Base-by-base conservation (phyloP, 2,797 vertebrate genomes). In the Eupleurogrammus muticus region DNA sequence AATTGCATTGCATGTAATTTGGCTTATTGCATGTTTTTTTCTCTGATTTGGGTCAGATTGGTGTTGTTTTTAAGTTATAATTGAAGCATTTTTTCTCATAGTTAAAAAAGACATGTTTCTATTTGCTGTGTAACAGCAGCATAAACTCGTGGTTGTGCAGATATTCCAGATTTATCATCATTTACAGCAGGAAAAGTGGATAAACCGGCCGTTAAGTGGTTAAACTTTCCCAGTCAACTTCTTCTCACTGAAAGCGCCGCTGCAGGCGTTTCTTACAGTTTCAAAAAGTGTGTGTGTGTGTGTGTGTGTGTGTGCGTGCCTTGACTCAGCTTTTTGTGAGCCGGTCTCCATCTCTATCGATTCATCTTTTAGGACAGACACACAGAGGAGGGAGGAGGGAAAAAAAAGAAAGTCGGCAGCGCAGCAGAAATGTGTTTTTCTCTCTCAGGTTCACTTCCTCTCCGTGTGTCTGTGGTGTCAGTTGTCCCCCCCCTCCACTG, bases 261-360 rank as follows among this genome's bases (percentile, higher is more conserved):
- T 10, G 40, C 16, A 8, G 2, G 2, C 16, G n/a, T 5, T 17
- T 0, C 19, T 19, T 28, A 0, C 10, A 17, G 48, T 42, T 21
- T 24, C 24, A 5, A 13, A 17, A 65, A 35, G 35, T 56, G 6
- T 28, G 20, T 55, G 49, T 62, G 55, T 48, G 21, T 49, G 68
- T 53, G 36, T 34, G 23, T 70, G 49, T 47, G 56, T 53, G 7
- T 54, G 57, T 63, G 42, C 47, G 52, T 52, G 65, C 74, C 73
- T 83, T 89, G 84, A 89, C 89, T 90, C 85, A 78, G 88, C 88
- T 86, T 69, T 90, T 88, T 77, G 59, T 65, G 72, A 72, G 73
- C 65, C 36, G 7, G 62, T 47, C 79, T 80, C 50, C 65, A 28
- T 71, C 66, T 80, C 55, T 52, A 90, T 92, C 16, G 87, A 90